A percentile compares a stretch with the other conserved stretches of the same genome.
Conservation (phyloP, 2,113 vertebrate genomes). For the Thermophis baileyi region DNA sequence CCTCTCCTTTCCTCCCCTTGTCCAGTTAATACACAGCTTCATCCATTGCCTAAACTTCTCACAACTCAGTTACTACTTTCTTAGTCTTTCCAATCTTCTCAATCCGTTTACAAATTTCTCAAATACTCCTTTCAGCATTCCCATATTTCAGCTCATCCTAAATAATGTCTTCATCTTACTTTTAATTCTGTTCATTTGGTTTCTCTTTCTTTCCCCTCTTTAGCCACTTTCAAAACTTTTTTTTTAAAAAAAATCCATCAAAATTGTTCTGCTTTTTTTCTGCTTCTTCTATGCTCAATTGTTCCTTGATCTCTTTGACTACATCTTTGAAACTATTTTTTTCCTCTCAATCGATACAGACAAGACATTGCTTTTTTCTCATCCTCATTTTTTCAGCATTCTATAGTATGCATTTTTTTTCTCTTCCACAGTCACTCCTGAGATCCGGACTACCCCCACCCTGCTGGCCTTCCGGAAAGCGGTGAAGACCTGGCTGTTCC, state of each 20-base stretch:
- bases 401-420: background rate
- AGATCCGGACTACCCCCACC: accelerated
- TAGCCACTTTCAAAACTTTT: background rate
- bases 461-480: too few relatives aligned
- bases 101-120: background rate
- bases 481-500: too few relatives aligned
- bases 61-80: background rate
- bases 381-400: background rate
- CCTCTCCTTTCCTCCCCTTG: background rate
- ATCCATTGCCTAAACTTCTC: background rate
- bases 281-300: background rate
- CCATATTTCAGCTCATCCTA: background rate
- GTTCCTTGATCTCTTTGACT: background rate
- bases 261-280: background rate
- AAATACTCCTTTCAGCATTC: background rate
- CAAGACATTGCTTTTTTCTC: background rate
- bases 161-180: background rate
- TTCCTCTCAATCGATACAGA: background rate
- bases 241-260: background rate
- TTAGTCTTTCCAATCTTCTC: background rate
- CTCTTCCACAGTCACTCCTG: background rate
- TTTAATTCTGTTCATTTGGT: background rate
- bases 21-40: background rate
- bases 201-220: background rate
- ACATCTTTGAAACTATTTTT: background rate